A percentile compares a stretch with the other conserved stretches of the same genome.
phyloP scores from a whole-genome alignment of 30 jellyfish, hydroid and myxozoan genomes.

The Pseudorhiza aurosa region DNA sequence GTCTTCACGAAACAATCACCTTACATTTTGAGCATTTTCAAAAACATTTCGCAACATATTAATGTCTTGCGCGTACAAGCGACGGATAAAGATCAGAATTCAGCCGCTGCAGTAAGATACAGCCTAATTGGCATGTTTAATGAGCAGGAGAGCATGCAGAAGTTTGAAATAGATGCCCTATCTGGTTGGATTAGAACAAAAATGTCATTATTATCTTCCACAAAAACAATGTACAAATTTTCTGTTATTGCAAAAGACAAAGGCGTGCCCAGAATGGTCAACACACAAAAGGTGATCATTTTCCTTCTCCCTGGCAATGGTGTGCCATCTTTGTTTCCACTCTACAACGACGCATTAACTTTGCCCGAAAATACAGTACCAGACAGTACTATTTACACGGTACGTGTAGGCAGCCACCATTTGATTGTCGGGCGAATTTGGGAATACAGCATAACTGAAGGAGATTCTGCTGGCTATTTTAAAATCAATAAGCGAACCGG shows the following conservation, averaged over 20 bases:
- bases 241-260: constrained; percentile 74
- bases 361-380: constrained; percentile 44
- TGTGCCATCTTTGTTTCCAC: constrained; percentile 21
- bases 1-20: constrained; percentile 74
- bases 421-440: not conserved
- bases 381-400: constrained; percentile 22
- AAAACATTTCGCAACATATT: constrained; percentile 31
- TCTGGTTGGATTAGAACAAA: constrained; percentile 74
- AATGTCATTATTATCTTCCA: not conserved
- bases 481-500: constrained; percentile 58
- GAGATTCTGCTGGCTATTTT: constrained; percentile 68
- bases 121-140: constrained; percentile 43
- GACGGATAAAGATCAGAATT: constrained; percentile 76
- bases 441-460: constrained; percentile 62
- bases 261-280: constrained; percentile 67
- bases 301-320: constrained; percentile 50
- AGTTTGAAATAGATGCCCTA: constrained; percentile 55
- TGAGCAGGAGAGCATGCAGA: constrained; percentile 25
- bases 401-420: constrained; percentile 1
- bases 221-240: constrained; percentile 29
- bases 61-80: constrained; percentile 73
- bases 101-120: constrained; percentile 55
- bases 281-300: constrained; percentile 47
- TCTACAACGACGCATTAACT: not conserved
- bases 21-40: constrained; percentile 65